These are phyloP conservation scores for Plodia interpunctella DNA, from an alignment of 1,140 invertebrate genomes.

Conservation along the genomic window DNA sequence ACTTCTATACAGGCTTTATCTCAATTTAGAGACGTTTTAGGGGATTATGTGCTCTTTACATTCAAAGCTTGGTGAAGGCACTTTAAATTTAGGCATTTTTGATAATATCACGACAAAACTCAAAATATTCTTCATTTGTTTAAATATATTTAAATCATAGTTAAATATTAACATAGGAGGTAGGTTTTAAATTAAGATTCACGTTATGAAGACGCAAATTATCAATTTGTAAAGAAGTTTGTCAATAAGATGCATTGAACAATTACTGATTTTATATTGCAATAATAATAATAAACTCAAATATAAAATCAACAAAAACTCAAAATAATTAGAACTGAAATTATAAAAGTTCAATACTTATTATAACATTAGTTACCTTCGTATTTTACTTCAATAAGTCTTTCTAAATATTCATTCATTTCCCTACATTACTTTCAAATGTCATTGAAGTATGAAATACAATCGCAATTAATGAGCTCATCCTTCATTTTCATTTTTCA, in stretches of 20 bases:
- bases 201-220: neutral
- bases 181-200: slow-evolving; percentile 12
- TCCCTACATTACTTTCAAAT: slow-evolving; percentile 72
- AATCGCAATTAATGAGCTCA: slow-evolving; percentile 71
- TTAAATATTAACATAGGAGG: slow-evolving; percentile 11
- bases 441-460: slow-evolving; percentile 74
- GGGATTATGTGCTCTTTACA: slow-evolving; percentile 32
- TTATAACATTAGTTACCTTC: slow-evolving; percentile 71
- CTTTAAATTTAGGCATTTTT: slow-evolving; percentile 58
- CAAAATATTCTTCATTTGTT: slow-evolving; percentile 3
- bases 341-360: slow-evolving; percentile 67
- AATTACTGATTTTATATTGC: slow-evolving; percentile 14
- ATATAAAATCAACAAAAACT: slow-evolving; percentile 26
- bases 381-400: slow-evolving; percentile 76
- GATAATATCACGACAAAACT: slow-evolving; percentile 12
- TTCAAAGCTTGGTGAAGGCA: slow-evolving; percentile 63
- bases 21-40: slow-evolving; percentile 14
- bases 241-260: neutral
- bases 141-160: slow-evolving; percentile 1
- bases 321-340: slow-evolving; percentile 45
- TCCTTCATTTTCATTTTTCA: slow-evolving; percentile 66
- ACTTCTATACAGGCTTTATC: slow-evolving; percentile 24
- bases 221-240: neutral
- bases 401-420: slow-evolving; percentile 75
- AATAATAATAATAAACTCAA: slow-evolving; percentile 10